Conservation (phyloP, 53 echinoderm and acorn worm genomes). For the Glandiceps talaboti region DNA sequence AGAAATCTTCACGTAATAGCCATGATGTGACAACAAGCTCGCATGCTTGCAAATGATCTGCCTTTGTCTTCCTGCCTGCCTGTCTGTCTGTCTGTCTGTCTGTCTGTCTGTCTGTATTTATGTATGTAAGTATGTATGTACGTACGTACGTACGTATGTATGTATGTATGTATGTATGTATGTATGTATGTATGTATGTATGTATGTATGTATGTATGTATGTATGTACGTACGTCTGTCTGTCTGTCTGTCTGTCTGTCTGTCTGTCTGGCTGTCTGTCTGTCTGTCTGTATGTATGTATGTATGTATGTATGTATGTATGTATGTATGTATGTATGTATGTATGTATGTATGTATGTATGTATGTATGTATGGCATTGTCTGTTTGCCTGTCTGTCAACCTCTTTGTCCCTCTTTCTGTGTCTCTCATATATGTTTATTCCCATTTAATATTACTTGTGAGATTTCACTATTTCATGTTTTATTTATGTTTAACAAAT, state of each 20-base stretch:
- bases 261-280: not conserved
- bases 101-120: no score
- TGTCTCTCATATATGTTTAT: no score
- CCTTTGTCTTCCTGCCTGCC: no score
- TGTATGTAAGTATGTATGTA: not conserved
- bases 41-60: no score
- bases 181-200: conserved; percentile 5
- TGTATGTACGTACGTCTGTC: conserved; percentile 1
- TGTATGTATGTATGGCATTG: not conserved
- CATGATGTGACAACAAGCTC: no score
- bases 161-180: conserved; percentile 9
- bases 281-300: conserved; percentile 6
- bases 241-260: not conserved
- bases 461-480: no score
- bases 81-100: no score
- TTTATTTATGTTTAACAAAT: no score
- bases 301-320: conserved; percentile 5
- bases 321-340: conserved; percentile 13
- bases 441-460: no score
- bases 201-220: conserved; percentile 13
- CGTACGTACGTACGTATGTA: not conserved
- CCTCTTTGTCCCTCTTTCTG: no score
- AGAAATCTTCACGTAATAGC: no score
- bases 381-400: no score
- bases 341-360: conserved; percentile 5